A percentile compares a stretch with the other conserved stretches of the same genome.
phyloP scores from a whole-genome alignment of 2,888 invertebrate species.

The Argyresthia goedartella region DNA sequence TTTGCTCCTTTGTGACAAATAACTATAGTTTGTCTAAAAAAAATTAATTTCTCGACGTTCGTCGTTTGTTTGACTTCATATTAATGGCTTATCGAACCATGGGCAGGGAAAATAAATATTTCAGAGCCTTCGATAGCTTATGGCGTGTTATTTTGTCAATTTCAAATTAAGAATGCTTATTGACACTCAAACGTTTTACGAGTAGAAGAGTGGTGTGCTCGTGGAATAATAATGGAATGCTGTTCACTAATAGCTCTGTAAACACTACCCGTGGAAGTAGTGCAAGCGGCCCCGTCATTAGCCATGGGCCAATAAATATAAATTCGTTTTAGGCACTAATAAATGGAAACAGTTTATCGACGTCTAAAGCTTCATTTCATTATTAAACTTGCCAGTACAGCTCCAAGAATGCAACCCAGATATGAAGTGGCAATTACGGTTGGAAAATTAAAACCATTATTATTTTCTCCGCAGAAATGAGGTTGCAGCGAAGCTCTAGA shows the following conservation, averaged over 20 bases:
- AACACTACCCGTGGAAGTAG: constrained; percentile 7
- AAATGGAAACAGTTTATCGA: constrained; percentile 6
- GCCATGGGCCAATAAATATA: constrained; percentile 10
- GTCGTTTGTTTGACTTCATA: no score
- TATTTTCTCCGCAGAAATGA: background rate
- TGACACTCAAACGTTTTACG: constrained; percentile 12
- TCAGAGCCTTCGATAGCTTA: background rate
- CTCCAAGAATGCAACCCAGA: background rate
- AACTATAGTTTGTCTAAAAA: no score
- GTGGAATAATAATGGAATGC: constrained; percentile 15
- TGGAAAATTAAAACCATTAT: background rate
- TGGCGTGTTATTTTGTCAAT: background rate
- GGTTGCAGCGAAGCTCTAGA: background rate
- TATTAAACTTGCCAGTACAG: background rate
- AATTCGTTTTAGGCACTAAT: background rate
- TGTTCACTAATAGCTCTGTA: constrained; percentile 12
- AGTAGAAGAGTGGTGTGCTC: background rate
- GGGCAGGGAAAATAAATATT: no score
- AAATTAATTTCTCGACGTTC: no score
- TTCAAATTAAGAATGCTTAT: constrained; percentile 12
- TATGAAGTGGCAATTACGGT: background rate
- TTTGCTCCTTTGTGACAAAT: no score
- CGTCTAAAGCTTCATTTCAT: background rate
- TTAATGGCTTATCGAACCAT: no score
- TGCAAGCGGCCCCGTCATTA: constrained; percentile 8